Percentiles rank a stretch among this genome's conserved stretches.
Conservation (phyloP, 2,797 vertebrate species). For the Microctenopoma stevenorrisi region DNA sequence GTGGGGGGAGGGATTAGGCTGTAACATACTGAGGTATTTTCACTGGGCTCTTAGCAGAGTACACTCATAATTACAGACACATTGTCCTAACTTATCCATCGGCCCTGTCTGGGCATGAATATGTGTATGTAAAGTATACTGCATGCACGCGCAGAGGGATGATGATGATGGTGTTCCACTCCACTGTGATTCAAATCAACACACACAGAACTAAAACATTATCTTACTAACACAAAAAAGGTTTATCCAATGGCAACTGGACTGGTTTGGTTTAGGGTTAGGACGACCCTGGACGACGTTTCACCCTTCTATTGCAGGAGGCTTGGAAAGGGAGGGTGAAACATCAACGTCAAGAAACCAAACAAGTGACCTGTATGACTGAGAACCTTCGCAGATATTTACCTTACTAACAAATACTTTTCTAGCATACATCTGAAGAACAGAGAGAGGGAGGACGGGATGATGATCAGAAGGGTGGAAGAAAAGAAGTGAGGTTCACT, state of each 20-base stretch:
- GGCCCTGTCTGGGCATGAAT: slow-evolving; percentile 31
- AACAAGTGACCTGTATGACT: too few relatives aligned
- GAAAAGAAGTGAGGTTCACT: neutral
- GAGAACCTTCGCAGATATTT: too few relatives aligned
- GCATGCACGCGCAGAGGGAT: neutral
- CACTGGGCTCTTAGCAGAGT: slow-evolving; percentile 69
- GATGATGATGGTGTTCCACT: slow-evolving; percentile 11
- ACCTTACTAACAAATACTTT: neutral
- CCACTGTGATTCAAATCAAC: slow-evolving; percentile 24
- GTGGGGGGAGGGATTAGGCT: slow-evolving; percentile 74
- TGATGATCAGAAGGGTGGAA: slow-evolving; percentile 10
- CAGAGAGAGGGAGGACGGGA: slow-evolving; percentile 22
- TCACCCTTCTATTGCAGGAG: too few relatives aligned
- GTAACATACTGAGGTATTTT: slow-evolving; percentile 75
- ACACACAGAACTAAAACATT: slow-evolving; percentile 5
- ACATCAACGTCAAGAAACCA: too few relatives aligned
- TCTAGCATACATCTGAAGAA: slow-evolving; percentile 11
- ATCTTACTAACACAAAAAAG: too few relatives aligned
- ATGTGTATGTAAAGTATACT: slow-evolving; percentile 4
- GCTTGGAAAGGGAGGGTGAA: too few relatives aligned
- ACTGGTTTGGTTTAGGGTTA: too few relatives aligned
- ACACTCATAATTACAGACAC: slow-evolving; percentile 75
- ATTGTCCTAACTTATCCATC: slow-evolving; percentile 76
- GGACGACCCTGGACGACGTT: too few relatives aligned
- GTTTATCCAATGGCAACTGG: too few relatives aligned